Evolutionary conservation across 2,113 vertebrate species (phyloP).

Genomic region (Pelodiscus sinensis): DNA sequence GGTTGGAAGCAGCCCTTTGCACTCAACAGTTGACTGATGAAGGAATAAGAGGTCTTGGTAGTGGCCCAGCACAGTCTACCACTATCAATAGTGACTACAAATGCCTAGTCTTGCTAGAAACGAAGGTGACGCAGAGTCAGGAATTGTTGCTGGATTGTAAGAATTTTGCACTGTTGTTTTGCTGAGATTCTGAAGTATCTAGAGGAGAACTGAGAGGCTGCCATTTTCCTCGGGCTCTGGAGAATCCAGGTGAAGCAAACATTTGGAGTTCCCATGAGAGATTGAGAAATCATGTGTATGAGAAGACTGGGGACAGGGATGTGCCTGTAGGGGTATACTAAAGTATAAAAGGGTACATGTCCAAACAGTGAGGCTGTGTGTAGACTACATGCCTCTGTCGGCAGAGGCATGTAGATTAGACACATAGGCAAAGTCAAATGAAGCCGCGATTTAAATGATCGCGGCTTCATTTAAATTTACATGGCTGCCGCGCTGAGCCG

Average conservation of each 20-base stretch:
- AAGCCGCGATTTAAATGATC: too few relatives aligned
- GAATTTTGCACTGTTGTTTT: background rate
- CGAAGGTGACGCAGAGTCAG: background rate
- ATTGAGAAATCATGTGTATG: background rate
- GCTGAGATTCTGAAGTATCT: background rate
- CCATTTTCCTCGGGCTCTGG: background rate
- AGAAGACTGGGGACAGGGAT: background rate
- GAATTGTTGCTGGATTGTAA: background rate
- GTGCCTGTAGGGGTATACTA: background rate
- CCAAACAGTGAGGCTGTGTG: background rate
- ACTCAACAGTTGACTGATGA: background rate
- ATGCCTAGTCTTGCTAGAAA: background rate
- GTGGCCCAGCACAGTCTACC: background rate
- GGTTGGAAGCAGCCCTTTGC: background rate
- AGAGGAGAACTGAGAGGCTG: background rate
- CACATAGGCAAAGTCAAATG: too few relatives aligned
- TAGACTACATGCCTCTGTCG: too few relatives aligned
- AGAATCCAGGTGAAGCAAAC: background rate
- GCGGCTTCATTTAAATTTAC: too few relatives aligned
- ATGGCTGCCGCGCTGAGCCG: too few relatives aligned
- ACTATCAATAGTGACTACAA: background rate
- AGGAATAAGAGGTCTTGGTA: background rate
- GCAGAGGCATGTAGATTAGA: too few relatives aligned
- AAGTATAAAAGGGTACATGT: background rate
- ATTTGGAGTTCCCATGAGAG: background rate